Conservation (phyloP, 2,888 invertebrate genomes). For the Taenaris catops region DNA sequence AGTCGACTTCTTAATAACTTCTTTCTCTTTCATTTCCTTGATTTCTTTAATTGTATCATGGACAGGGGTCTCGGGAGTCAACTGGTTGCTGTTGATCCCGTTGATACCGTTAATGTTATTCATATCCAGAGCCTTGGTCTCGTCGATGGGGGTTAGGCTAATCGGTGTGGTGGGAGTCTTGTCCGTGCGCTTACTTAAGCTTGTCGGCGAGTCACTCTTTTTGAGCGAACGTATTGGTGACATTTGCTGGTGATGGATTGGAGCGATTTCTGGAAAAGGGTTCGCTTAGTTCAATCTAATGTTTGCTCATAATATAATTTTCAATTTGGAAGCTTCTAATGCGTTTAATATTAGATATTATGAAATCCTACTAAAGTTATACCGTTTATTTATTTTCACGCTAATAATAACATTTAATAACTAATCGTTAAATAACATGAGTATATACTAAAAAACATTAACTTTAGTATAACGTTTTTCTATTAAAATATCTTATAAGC, state of each 20-base stretch:
- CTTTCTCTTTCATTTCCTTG: conserved; percentile 49
- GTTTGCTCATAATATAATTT: neutral
- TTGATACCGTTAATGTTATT: conserved; percentile 57
- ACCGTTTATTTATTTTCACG: no score
- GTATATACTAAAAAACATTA: no score
- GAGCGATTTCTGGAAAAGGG: conserved; percentile 68
- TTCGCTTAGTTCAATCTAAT: conserved; percentile 26
- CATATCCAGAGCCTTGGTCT: conserved; percentile 68
- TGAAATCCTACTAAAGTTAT: no score
- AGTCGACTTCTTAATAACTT: conserved; percentile 66
- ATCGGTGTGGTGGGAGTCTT: conserved; percentile 73
- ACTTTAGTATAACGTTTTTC: no score
- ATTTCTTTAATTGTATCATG: conserved; percentile 49
- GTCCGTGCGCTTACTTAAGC: conserved; percentile 69
- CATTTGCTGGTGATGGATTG: conserved; percentile 76
- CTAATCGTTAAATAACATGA: no score
- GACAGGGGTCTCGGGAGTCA: conserved; percentile 63
- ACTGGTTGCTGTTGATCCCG: conserved; percentile 52
- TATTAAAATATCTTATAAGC: no score
- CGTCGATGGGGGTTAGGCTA: conserved; percentile 73
- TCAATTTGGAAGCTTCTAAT: no score
- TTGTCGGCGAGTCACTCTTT: conserved; percentile 72
- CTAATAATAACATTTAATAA: no score
- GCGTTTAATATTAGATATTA: no score
- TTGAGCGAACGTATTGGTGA: conserved; percentile 73